Percentiles rank a stretch among this genome's conserved stretches.
phyloP scores from a whole-genome alignment of 2,113 vertebrate genomes.

The Orycteropus afer region DNA sequence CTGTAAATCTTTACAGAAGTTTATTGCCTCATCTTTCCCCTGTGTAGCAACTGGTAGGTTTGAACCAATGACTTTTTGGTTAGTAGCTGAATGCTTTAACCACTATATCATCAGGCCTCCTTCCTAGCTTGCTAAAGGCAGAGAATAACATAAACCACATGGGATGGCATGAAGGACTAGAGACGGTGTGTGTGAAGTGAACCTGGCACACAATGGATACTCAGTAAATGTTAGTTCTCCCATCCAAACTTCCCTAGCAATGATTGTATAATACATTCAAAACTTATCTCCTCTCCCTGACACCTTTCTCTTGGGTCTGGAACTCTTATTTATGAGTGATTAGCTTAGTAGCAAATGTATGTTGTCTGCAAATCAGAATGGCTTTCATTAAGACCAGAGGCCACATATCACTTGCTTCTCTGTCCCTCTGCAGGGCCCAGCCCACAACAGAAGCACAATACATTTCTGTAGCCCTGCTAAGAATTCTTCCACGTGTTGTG shows the following conservation, averaged over 20 bases:
- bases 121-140: neutral
- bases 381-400: neutral
- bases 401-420: neutral
- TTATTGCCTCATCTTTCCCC: too few species aligned
- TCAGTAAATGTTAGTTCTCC: accelerated
- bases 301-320: neutral
- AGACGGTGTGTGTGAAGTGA: accelerated
- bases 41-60: too few species aligned
- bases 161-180: neutral
- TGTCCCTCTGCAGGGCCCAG: accelerated
- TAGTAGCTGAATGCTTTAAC: too few species aligned
- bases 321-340: neutral
- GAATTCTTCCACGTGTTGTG: neutral
- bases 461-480: neutral
- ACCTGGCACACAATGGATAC: accelerated
- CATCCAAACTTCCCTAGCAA: neutral
- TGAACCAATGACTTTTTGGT: too few species aligned
- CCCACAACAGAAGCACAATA: neutral
- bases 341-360: neutral
- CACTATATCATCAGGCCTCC: too few species aligned
- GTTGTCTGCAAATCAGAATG: neutral
- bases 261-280: neutral
- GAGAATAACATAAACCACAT: neutral
- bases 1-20: too few species aligned
- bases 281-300: neutral